Evolutionary conservation across 2,888 invertebrate species (phyloP).

Genomic region (Adelognathus sp.): DNA sequence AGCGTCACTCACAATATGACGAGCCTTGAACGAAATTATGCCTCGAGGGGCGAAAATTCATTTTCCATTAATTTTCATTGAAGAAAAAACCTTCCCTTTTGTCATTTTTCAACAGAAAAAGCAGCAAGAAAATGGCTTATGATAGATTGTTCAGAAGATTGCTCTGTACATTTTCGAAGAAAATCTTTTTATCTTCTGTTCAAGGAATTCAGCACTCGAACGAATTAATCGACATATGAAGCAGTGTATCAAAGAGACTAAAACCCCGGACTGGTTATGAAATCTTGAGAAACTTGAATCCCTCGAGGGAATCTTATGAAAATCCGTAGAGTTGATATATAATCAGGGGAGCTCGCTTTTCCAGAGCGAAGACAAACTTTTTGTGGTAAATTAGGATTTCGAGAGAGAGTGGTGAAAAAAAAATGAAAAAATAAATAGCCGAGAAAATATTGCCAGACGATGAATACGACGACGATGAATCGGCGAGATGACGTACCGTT

Average conservation of each 20-base stretch:
- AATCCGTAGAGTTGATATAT: not conserved
- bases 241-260: not conserved
- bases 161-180: not conserved
- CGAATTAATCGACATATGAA: not conserved
- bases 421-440: not conserved
- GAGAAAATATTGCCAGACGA: not conserved
- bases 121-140: too few species aligned
- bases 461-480: slow-evolving; percentile 14
- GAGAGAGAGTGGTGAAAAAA: not conserved
- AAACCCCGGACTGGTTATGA: not conserved
- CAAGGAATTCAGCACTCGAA: not conserved
- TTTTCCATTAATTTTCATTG: too few species aligned
- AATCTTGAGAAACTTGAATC: not conserved
- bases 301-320: not conserved
- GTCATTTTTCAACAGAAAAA: too few species aligned
- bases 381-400: not conserved
- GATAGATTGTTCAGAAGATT: too few species aligned
- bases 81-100: too few species aligned
- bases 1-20: too few species aligned
- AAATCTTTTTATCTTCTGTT: not conserved
- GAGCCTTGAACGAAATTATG: too few species aligned
- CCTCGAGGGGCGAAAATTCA: too few species aligned
- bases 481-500: slow-evolving; percentile 19
- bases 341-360: not conserved
- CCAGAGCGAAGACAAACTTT: not conserved